Conservation (phyloP, 2,113 vertebrate species). For the Ibidorhyncha struthersii region DNA sequence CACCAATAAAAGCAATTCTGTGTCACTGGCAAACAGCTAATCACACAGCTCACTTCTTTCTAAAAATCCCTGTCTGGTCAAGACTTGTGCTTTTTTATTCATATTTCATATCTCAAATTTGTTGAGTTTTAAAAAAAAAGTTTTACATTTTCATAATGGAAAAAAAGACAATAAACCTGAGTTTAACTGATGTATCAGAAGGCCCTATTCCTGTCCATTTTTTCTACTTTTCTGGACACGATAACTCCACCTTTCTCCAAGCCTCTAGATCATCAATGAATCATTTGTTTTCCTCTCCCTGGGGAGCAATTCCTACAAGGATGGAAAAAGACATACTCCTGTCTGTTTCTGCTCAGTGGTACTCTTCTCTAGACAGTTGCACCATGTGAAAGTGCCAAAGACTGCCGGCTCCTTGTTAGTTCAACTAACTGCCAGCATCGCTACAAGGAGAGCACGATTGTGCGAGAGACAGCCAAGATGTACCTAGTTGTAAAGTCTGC, state of each 20-base stretch:
- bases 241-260: neutral
- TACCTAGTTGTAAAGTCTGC: neutral
- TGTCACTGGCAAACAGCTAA: neutral
- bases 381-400: neutral
- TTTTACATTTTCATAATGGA: neutral
- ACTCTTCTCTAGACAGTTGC: neutral
- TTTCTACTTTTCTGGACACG: neutral
- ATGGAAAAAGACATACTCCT: constrained; percentile 19
- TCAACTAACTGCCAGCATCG: neutral
- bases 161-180: neutral
- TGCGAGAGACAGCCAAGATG: neutral
- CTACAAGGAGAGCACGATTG: neutral
- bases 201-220: neutral
- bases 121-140: too few relatives aligned
- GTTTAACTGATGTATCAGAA: neutral
- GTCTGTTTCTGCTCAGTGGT: neutral
- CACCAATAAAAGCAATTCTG: neutral
- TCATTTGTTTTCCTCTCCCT: constrained; percentile 9
- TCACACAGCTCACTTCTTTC: neutral
- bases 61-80: neutral
- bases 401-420: neutral
- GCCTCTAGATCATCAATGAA: constrained; percentile 7
- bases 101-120: neutral
- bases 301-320: neutral
- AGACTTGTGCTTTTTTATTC: neutral